These are phyloP conservation scores for Lepus oiostolus DNA, from an alignment of 2,797 vertebrate genomes.

Conservation along the genomic window DNA sequence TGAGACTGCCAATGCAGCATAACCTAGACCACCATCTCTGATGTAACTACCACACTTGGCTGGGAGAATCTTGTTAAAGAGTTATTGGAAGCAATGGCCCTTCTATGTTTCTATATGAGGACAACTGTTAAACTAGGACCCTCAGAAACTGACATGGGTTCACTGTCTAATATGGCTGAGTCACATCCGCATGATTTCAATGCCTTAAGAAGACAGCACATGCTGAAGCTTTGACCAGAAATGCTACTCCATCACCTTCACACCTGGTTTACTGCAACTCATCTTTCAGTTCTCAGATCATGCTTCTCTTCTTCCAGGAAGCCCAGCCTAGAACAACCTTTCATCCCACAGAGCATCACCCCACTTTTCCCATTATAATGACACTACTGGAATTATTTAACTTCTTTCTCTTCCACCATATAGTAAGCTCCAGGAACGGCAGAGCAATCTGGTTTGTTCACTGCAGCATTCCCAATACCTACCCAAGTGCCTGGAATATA, in stretches of 20 bases:
- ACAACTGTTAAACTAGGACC: not conserved
- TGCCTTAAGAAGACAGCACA: not conserved
- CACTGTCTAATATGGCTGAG: not conserved
- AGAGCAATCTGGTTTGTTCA: conserved; percentile 3
- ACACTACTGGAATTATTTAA: conserved; percentile 7
- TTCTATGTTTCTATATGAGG: not conserved
- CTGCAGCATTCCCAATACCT: not conserved
- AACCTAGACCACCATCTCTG: not conserved
- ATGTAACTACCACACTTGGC: not conserved
- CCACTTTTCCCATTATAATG: not conserved
- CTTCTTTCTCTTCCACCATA: conserved; percentile 27
- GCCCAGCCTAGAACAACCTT: not conserved
- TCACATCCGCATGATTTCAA: not conserved
- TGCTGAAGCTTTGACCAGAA: not conserved
- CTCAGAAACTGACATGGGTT: not conserved
- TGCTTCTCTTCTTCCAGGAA: not conserved
- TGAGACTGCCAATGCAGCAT: not conserved
- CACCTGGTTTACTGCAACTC: not conserved
- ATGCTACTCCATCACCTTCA: not conserved
- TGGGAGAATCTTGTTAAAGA: not conserved
- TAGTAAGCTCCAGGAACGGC: not conserved
- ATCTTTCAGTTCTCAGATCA: conserved; percentile 30
- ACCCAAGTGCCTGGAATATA: not conserved
- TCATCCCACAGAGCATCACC: not conserved
- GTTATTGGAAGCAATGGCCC: not conserved